Conservation (phyloP, 2,797 vertebrate genomes). For the Clarias platycephalus region DNA sequence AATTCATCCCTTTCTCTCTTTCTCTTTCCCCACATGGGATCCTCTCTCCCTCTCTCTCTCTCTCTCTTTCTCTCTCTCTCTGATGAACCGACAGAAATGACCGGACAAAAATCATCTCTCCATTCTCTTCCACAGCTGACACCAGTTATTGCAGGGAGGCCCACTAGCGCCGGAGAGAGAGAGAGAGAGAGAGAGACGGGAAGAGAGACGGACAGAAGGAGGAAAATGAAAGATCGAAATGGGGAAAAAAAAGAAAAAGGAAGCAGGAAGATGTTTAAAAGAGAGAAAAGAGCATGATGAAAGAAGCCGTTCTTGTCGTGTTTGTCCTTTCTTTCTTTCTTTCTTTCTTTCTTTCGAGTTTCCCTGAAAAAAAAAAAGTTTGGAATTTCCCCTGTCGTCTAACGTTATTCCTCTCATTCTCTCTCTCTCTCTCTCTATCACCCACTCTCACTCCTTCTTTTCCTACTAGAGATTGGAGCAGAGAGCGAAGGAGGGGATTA, state of each 20-base stretch:
- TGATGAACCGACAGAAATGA: neutral
- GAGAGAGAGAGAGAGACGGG: too few relatives aligned
- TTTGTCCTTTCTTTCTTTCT: slow-evolving; percentile 63
- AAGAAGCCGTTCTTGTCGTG: slow-evolving; percentile 46
- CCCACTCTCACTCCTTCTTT: neutral
- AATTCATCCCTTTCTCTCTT: slow-evolving; percentile 28
- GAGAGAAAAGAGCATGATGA: slow-evolving; percentile 27
- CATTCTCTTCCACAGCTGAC: slow-evolving; percentile 75
- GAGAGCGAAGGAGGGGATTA: slow-evolving; percentile 55
- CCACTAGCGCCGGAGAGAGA: slow-evolving; percentile 43
- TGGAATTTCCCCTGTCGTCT: slow-evolving; percentile 47
- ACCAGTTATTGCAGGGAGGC: slow-evolving; percentile 66
- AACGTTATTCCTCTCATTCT: slow-evolving; percentile 56
- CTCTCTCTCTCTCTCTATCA: slow-evolving; percentile 66
- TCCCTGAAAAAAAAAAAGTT: slow-evolving; percentile 55
- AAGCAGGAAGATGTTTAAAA: slow-evolving; percentile 6
- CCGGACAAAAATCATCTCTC: slow-evolving; percentile 66
- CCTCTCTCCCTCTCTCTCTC: slow-evolving; percentile 20
- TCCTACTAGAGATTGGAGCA: slow-evolving; percentile 82
- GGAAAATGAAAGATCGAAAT: slow-evolving; percentile 38
- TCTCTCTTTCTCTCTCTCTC: slow-evolving; percentile 24
- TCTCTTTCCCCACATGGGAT: neutral
- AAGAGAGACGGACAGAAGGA: slow-evolving; percentile 47
- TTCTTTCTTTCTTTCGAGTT: slow-evolving; percentile 64
- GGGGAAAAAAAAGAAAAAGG: slow-evolving; percentile 29